These are phyloP conservation scores for Aplodontia rufa DNA, from an alignment of 2,113 vertebrate species.

Conservation along the genomic window DNA sequence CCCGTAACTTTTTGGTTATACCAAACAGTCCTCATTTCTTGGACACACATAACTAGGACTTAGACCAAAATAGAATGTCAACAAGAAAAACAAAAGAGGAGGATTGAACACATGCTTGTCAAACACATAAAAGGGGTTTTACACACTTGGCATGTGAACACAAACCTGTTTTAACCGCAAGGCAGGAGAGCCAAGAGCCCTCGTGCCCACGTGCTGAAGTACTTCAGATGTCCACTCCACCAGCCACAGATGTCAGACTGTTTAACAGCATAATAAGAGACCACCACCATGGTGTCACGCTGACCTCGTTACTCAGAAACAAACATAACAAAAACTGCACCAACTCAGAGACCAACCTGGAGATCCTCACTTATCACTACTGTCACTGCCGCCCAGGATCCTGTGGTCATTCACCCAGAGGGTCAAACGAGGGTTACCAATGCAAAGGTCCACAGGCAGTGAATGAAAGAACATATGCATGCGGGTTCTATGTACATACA, in stretches of 20 bases:
- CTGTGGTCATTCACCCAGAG: background rate
- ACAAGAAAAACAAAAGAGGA: background rate
- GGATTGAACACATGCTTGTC: background rate
- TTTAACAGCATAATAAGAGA: background rate
- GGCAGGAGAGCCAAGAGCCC: background rate
- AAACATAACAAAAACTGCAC: background rate
- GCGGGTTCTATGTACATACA: background rate
- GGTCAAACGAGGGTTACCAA: background rate
- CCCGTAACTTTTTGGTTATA: background rate
- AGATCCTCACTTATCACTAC: background rate
- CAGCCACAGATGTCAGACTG: background rate
- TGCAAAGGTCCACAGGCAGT: background rate
- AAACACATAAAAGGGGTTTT: background rate
- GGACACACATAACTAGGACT: background rate
- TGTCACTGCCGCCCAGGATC: accelerated
- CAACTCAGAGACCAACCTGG: background rate
- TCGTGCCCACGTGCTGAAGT: accelerated
- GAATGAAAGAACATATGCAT: background rate
- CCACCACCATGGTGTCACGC: background rate
- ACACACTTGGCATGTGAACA: background rate
- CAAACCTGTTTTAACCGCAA: background rate
- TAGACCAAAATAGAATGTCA: background rate
- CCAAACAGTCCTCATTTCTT: background rate
- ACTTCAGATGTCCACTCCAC: background rate
- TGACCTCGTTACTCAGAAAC: background rate